These are phyloP conservation scores for Idris sp. DNA, from an alignment of 1,140 invertebrate genomes.

Conservation along the genomic window DNA sequence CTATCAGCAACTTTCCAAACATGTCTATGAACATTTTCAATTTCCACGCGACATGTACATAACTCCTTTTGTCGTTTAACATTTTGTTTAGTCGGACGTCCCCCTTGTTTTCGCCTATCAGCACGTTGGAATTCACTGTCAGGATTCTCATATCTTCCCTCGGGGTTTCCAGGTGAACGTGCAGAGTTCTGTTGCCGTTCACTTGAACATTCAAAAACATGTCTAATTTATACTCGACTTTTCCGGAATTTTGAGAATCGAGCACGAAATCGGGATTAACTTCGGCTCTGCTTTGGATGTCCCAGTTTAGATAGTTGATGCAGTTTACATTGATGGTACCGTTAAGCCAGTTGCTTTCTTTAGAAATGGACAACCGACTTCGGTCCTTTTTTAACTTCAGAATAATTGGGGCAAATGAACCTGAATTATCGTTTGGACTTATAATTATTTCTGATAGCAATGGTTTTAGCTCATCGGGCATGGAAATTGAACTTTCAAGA, in stretches of 20 bases:
- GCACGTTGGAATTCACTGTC: constrained; percentile 64
- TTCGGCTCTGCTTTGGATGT: constrained; percentile 41
- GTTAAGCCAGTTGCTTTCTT: constrained; percentile 46
- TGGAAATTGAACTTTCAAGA: constrained; percentile 42
- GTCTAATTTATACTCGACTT: constrained; percentile 55
- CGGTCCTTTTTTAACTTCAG: constrained; percentile 60
- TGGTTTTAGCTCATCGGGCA: constrained; percentile 7
- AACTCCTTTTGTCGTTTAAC: constrained; percentile 63
- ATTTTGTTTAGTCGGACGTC: constrained; percentile 60
- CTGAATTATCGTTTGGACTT: constrained; percentile 26
- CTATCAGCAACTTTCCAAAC: constrained; percentile 59
- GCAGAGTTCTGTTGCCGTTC: constrained; percentile 68
- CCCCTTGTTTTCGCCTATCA: constrained; percentile 62
- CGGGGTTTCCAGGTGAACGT: constrained; percentile 66
- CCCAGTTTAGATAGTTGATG: constrained; percentile 71
- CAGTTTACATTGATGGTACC: constrained; percentile 56
- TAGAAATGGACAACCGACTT: constrained; percentile 47
- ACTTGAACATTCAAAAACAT: constrained; percentile 69
- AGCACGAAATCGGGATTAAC: constrained; percentile 14
- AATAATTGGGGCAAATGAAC: constrained; percentile 11
- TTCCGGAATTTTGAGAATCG: constrained; percentile 12
- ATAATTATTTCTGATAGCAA: constrained; percentile 29
- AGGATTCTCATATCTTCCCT: constrained; percentile 63
- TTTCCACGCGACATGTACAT: constrained; percentile 64
- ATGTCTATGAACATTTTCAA: constrained; percentile 66